A percentile compares a stretch with the other conserved stretches of the same genome.
Conservation (phyloP, 2,888 invertebrate species). For the Lordiphosa andalusiaca region DNA sequence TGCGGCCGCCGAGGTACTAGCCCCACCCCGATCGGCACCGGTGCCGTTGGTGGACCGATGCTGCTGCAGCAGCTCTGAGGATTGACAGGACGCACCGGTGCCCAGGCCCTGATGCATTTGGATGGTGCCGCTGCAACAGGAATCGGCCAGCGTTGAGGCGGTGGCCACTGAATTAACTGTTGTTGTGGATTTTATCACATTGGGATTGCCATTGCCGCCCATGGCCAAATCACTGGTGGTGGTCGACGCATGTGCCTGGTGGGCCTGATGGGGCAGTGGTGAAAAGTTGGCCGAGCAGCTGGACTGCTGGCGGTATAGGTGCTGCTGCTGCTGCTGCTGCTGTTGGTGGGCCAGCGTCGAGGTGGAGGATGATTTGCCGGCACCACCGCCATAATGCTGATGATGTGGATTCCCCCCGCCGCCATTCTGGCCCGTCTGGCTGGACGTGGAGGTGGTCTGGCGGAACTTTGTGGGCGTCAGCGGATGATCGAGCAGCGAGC, state of each 20-base stretch:
- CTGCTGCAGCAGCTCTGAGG: constrained; percentile 65
- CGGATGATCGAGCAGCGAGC: constrained; percentile 79
- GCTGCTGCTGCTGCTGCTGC: constrained; percentile 47
- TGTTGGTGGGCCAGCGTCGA: constrained; percentile 61
- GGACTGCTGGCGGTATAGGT: constrained; percentile 79
- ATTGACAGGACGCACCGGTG: constrained; percentile 74
- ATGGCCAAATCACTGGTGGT: constrained; percentile 79
- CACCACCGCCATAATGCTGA: constrained; percentile 25
- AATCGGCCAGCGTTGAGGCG: constrained; percentile 78
- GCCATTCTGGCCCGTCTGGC: constrained; percentile 77
- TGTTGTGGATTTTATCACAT: constrained; percentile 80
- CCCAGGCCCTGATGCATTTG: constrained; percentile 77
- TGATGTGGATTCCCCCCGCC: constrained; percentile 37
- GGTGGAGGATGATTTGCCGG: constrained; percentile 69
- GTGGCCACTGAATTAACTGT: constrained; percentile 78
- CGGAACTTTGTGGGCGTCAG: constrained; percentile 79
- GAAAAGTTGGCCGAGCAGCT: constrained; percentile 79
- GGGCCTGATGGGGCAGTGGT: constrained; percentile 78
- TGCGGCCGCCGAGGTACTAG: constrained; percentile 43
- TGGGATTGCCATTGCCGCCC: constrained; percentile 74
- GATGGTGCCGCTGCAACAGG: constrained; percentile 78
- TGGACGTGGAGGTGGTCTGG: constrained; percentile 78
- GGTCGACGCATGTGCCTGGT: constrained; percentile 80
- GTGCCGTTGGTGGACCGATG: constrained; percentile 38
- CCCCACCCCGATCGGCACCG: constrained; percentile 27